These are phyloP conservation scores for Anoplophora glabripennis DNA, from an alignment of 1,140 invertebrate genomes.

Conservation along the genomic window DNA sequence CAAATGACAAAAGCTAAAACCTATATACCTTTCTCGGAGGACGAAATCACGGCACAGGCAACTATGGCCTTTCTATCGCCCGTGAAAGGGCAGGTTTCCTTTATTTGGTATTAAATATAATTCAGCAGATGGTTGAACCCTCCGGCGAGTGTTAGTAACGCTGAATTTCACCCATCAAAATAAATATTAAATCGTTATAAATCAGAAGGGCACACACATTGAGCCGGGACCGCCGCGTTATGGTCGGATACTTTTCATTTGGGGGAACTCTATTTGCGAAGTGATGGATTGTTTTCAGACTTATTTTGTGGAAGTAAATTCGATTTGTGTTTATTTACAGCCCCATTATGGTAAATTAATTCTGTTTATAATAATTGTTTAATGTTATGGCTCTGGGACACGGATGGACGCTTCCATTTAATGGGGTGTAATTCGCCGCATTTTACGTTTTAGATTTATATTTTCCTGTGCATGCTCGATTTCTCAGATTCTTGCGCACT, in stretches of 20 bases:
- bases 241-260: constrained; percentile 18
- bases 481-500: no score
- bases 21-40: constrained; percentile 6
- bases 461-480: background rate
- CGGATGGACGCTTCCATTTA: constrained; percentile 16
- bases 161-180: constrained; percentile 51
- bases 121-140: constrained; percentile 43
- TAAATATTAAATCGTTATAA: constrained; percentile 52
- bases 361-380: constrained; percentile 25
- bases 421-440: background rate
- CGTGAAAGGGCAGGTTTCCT: constrained; percentile 21
- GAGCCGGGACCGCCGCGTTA: constrained; percentile 11
- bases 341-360: constrained; percentile 27
- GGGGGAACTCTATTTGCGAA: constrained; percentile 5
- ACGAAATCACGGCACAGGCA: constrained; percentile 6
- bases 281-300: constrained; percentile 26
- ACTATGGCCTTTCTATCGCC: constrained; percentile 20
- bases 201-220: constrained; percentile 33
- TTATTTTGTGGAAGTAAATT: constrained; percentile 30
- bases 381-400: constrained; percentile 26
- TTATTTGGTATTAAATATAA: constrained; percentile 41
- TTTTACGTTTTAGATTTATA: constrained; percentile 10
- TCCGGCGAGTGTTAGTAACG: constrained; percentile 46
- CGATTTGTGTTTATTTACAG: constrained; percentile 31
- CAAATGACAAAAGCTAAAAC: constrained; percentile 35